Conservation (phyloP, 2,113 vertebrate species). For the Microtus oregoni region DNA sequence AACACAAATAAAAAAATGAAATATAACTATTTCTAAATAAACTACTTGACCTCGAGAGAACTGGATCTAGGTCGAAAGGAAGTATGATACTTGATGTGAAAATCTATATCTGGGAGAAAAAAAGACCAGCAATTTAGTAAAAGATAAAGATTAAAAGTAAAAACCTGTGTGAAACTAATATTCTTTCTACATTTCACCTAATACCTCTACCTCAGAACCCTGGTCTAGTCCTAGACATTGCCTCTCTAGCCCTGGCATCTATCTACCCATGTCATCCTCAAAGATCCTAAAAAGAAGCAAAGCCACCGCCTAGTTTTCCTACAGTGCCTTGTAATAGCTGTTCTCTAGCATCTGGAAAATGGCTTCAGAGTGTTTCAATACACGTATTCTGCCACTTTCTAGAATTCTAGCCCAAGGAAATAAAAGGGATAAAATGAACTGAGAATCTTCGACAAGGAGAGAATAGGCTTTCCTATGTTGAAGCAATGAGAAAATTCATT, state of each 20-base stretch:
- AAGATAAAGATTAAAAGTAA: background rate
- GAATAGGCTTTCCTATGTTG: background rate
- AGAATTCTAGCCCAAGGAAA: background rate
- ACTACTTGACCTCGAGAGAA: background rate
- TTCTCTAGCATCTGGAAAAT: background rate
- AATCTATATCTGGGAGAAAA: background rate
- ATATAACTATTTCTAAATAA: background rate
- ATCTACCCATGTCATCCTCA: background rate
- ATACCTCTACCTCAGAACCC: background rate
- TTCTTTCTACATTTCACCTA: background rate
- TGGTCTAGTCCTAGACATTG: background rate
- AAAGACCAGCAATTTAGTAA: background rate
- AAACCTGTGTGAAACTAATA: background rate
- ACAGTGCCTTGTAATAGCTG: background rate
- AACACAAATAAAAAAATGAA: background rate
- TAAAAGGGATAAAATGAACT: background rate
- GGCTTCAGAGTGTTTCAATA: background rate
- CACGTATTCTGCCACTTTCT: background rate
- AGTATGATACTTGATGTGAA: background rate
- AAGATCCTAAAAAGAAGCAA: background rate
- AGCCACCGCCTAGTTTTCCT: background rate
- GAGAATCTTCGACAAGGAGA: background rate
- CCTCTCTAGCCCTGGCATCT: background rate
- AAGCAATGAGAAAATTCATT: constrained; percentile 36
- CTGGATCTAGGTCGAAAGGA: background rate